A percentile compares a stretch with the other conserved stretches of the same genome.
Evolutionary conservation across 2,797 vertebrate species (phyloP).

Genomic region (Ataeniobius toweri): DNA sequence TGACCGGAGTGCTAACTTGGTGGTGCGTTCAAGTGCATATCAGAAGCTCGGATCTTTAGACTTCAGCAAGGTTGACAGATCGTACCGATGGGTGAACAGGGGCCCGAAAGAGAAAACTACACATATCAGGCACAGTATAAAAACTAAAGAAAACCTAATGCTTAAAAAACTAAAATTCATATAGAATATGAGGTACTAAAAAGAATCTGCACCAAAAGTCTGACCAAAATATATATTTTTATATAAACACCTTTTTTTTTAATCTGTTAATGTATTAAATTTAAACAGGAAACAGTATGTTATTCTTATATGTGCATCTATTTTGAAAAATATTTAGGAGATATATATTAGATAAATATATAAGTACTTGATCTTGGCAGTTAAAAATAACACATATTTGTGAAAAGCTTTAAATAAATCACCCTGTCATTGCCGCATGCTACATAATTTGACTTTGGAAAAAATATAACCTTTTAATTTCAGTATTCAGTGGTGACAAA

Average conservation of each 20-base stretch:
- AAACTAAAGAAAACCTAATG: background rate
- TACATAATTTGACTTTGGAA: background rate
- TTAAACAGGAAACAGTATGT: background rate
- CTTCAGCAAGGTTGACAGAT: background rate
- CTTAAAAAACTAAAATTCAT: background rate
- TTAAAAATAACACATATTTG: background rate
- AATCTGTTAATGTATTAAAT: background rate
- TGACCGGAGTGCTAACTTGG: background rate
- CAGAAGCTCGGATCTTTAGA: background rate
- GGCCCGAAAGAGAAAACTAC: background rate
- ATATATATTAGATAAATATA: no score
- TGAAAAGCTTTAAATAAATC: background rate
- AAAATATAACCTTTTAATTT: background rate
- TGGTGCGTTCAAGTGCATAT: constrained; percentile 28
- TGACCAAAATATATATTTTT: background rate
- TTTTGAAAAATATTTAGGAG: no score
- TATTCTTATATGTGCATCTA: background rate
- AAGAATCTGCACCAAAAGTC: background rate
- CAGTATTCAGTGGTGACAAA: background rate
- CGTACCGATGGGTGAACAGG: background rate
- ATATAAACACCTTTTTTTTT: background rate
- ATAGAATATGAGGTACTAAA: background rate
- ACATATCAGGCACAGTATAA: background rate
- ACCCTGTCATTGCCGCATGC: background rate
- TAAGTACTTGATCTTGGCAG: background rate